Conservation (phyloP, 2,888 invertebrate genomes). For the Chrysolina haemoptera region DNA sequence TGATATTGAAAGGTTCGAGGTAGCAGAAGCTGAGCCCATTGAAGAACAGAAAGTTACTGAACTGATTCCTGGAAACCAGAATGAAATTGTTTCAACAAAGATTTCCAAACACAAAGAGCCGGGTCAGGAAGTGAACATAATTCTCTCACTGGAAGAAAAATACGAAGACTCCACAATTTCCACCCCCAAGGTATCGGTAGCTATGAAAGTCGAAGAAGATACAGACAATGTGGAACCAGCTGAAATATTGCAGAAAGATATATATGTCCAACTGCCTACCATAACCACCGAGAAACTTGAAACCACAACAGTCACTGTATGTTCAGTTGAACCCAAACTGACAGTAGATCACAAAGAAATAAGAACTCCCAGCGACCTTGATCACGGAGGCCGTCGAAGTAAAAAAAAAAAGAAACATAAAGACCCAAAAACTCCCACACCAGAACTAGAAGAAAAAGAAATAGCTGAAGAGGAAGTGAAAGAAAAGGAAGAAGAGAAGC, state of each 20-base stretch:
- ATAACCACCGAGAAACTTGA: slow-evolving; percentile 50
- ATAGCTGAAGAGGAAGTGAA: slow-evolving; percentile 12
- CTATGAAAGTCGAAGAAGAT: slow-evolving; percentile 62
- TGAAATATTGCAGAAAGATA: slow-evolving; percentile 63
- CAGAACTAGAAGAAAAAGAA: slow-evolving; percentile 53
- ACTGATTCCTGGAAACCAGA: background rate
- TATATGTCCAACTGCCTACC: slow-evolving; percentile 62
- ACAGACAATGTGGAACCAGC: slow-evolving; percentile 54
- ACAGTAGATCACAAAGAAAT: slow-evolving; percentile 64
- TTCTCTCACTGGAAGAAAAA: slow-evolving; percentile 68
- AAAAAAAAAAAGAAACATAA: slow-evolving; percentile 79
- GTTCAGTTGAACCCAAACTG: slow-evolving; percentile 62
- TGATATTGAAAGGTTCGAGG: background rate
- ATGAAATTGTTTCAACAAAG: background rate
- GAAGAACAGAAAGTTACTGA: background rate
- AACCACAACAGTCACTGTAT: slow-evolving; percentile 50
- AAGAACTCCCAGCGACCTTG: slow-evolving; percentile 67
- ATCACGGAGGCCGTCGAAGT: slow-evolving; percentile 73
- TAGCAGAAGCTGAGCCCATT: background rate
- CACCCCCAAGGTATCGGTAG: slow-evolving; percentile 62
- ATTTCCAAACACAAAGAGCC: slow-evolving; percentile 52
- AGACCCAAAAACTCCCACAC: slow-evolving; percentile 57
- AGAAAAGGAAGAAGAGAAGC: background rate
- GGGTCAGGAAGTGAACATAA: slow-evolving; percentile 65
- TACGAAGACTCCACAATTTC: slow-evolving; percentile 66